Percentiles rank a stretch among this genome's conserved stretches.
Evolutionary conservation across 2,797 vertebrate genomes (phyloP).

Genomic region (Crax fasciolata): DNA sequence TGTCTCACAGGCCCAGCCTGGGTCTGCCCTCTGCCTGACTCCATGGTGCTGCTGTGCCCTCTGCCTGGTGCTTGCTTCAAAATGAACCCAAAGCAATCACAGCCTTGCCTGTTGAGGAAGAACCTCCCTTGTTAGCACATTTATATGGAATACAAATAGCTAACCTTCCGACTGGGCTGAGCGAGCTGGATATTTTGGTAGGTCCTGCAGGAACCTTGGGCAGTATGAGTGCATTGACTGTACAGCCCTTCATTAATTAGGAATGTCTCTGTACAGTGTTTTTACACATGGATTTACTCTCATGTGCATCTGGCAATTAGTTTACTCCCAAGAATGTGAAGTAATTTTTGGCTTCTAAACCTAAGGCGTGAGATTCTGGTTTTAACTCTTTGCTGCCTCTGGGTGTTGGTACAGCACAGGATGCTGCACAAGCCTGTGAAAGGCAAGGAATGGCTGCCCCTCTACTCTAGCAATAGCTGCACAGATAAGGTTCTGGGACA

Average conservation of each 20-base stretch:
- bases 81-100: accelerated
- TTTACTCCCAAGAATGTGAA: constrained; percentile 81
- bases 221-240: constrained; percentile 35
- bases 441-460: background rate
- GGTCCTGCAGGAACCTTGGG: constrained; percentile 56
- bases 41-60: accelerated
- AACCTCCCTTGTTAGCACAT: background rate
- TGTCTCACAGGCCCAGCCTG: background rate
- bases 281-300: constrained; percentile 76
- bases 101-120: background rate
- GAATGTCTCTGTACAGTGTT: constrained; percentile 50
- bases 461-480: background rate
- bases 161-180: background rate
- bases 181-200: background rate
- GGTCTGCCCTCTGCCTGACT: background rate
- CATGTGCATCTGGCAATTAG: constrained; percentile 78
- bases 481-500: background rate
- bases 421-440: constrained; percentile 4
- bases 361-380: constrained; percentile 26
- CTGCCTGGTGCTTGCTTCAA: accelerated
- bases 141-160: background rate
- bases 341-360: constrained; percentile 79
- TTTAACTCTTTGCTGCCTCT: constrained; percentile 72
- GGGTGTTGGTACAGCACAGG: background rate
- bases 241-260: constrained; percentile 15